Base-by-base conservation (phyloP, 2,888 invertebrate species). In the Lydus trimaculatus region DNA sequence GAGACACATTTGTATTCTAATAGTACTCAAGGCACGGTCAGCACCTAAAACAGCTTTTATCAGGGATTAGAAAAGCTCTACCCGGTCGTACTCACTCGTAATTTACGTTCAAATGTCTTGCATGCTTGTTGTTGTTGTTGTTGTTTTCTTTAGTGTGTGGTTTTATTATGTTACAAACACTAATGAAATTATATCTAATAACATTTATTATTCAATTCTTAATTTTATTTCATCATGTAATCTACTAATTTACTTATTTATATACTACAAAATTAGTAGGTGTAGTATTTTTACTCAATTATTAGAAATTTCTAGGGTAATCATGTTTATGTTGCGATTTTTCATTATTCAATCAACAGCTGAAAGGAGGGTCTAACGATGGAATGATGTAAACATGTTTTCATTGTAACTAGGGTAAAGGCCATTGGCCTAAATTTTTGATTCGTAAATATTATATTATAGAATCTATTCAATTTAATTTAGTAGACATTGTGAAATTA, bases 1-100 rank as follows among this genome's bases (percentile, higher is more conserved):
- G 23, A 72, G 71, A 70, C 73, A 72, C 76, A 79, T 78, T 79
- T 78, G 77, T 78, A 79, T 77, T 77, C 78, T 76, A 79, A 77
- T 77, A 69, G 75, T 75, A 75, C 74, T 76, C 75, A 68, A 73
- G 73, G 73, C 76, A 72, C 72, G 78, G 74, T 78, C 77, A 73
- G 76, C 78, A 76, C 75, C 75, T 76, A 74, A 71, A 75, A 72
- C 73, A 76, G 77, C 79, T 78, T 78, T 77, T 79, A 77, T 74
- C 77, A 74, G 64, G 79, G 77, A 77, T 78, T 78, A 78, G 74
- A 73, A 72, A 69, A 71, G 67, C 67, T 56, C 17, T 64, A 58
- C 63, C 33, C 17, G 39, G 67, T 56, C 25, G 52, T 64, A 63
- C 43, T 25, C 36, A 58, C 63, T 43, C 52, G 36, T 36, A 64